Evolutionary conservation across 2,113 vertebrate species (phyloP).

Genomic region (Oostethus manadensis): DNA sequence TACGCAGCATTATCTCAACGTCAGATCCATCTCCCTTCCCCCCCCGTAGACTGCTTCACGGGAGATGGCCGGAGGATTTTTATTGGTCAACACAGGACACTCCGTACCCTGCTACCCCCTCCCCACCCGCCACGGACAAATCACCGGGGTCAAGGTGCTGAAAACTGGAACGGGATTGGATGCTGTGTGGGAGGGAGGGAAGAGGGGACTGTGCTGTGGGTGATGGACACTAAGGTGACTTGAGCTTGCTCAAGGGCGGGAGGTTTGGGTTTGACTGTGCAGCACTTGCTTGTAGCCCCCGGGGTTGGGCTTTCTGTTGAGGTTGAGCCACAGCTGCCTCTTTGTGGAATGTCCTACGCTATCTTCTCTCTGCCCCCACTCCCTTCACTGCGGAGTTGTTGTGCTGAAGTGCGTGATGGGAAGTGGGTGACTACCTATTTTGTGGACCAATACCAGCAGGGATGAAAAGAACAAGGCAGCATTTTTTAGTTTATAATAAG

Average conservation of each 20-base stretch:
- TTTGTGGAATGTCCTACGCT: slow-evolving; percentile 59
- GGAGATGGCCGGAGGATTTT: slow-evolving; percentile 29
- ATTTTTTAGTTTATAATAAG: slow-evolving; percentile 70
- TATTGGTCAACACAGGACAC: slow-evolving; percentile 21
- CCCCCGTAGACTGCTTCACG: slow-evolving; percentile 3
- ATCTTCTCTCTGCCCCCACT: slow-evolving; percentile 9
- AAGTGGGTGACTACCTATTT: slow-evolving; percentile 57
- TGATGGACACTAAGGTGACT: slow-evolving; percentile 6
- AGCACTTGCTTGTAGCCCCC: slow-evolving; percentile 53
- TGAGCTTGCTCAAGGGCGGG: slow-evolving; percentile 35
- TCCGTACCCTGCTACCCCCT: slow-evolving; percentile 32
- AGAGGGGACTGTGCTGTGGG: neutral
- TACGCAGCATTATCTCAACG: slow-evolving; percentile 23
- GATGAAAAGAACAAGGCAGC: slow-evolving; percentile 49
- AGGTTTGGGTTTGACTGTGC: slow-evolving; percentile 31
- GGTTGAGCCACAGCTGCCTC: slow-evolving; percentile 70
- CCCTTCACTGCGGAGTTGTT: slow-evolving; percentile 25
- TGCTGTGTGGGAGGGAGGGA: slow-evolving; percentile 23
- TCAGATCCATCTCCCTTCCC: slow-evolving; percentile 1
- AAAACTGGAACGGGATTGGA: slow-evolving; percentile 24
- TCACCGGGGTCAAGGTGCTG: slow-evolving; percentile 44
- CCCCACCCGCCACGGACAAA: slow-evolving; percentile 34
- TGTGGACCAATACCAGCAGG: slow-evolving; percentile 90
- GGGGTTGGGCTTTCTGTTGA: slow-evolving; percentile 49
- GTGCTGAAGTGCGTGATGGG: slow-evolving; percentile 59